These are phyloP conservation scores for Rhagoletis pomonella DNA, from an alignment of 1,140 invertebrate species.

Conservation along the genomic window DNA sequence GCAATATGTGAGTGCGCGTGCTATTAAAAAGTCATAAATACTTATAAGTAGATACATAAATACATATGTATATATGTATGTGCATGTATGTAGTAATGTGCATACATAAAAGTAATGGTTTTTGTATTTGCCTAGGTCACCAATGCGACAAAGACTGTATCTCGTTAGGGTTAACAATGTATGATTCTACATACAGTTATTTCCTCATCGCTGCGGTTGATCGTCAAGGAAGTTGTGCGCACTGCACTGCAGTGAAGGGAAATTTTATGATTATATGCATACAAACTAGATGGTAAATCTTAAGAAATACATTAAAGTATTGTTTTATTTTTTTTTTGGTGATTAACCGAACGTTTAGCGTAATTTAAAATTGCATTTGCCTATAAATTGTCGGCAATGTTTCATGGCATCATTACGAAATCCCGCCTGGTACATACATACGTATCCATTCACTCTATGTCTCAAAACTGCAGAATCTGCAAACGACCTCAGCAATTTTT, in stretches of 20 bases:
- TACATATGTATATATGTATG: not conserved
- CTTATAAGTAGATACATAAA: not conserved
- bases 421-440: not conserved
- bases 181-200: not conserved
- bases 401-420: not conserved
- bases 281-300: not conserved
- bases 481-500: not conserved
- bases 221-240: not conserved
- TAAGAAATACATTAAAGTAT: constrained; percentile 4
- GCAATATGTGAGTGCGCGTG: not conserved
- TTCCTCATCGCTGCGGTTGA: not conserved
- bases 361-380: not conserved
- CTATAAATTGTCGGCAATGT: not conserved
- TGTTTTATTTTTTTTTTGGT: not conserved
- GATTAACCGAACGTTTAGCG: not conserved
- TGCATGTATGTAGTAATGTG: not conserved
- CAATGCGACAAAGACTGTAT: not conserved
- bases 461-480: not conserved
- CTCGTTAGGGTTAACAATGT: not conserved
- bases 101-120: not conserved
- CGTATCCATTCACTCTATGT: not conserved
- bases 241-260: not conserved
- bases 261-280: not conserved
- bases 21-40: not conserved
- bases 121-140: not conserved